Base-by-base conservation (phyloP, 2,888 invertebrate species). In the Junonia oenone region DNA sequence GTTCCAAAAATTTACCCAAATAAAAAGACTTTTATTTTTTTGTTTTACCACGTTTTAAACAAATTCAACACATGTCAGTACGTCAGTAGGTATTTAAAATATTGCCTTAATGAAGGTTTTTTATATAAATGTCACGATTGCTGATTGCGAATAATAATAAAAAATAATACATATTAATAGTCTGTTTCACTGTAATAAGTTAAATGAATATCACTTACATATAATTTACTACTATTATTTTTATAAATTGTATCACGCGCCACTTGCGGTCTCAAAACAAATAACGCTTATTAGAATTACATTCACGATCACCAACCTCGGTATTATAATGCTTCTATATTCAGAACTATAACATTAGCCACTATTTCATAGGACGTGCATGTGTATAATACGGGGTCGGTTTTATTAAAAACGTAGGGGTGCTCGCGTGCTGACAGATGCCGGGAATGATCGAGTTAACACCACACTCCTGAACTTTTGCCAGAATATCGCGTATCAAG, bases 401-500 rank as follows among this genome's bases (percentile, higher is more conserved):
- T 81, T 76, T 78, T 82, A 83, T 84, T 82, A 84, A 83, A 83
- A 82, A 76, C 75, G 75, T 73, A 58, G 59, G 64, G 64, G 61
- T 58, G 38, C 17, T 38, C 58, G 65, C 61, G 61, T 47, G 67
- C 70, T 70, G 81, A 76, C 88, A 88, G 86, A 83, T 88, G 87
- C 72, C 69, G 68, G 52, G 65, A 84, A 86, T 83, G 83, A 72
- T 65, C 73, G 64, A 66, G 78, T 81, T 83, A 83, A 78, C 78
- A 72, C 76, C 65, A 58, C 68, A 73, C 67, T 80, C 76, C 81
- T 83, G 86, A 86, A 83, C 79, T 78, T 68, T 59, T 75, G 85
- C 85, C 85, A 74, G 43, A 73, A 71, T 70, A 71, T 65, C 66
- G 68, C 62, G 58, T 64, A 67, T 64, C 65, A 67, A 22, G 22